Evolutionary conservation across 2,888 invertebrate species (phyloP), one percentile per base, ranked within the genome.

Genomic region (Drosophila meridionalis): DNA sequence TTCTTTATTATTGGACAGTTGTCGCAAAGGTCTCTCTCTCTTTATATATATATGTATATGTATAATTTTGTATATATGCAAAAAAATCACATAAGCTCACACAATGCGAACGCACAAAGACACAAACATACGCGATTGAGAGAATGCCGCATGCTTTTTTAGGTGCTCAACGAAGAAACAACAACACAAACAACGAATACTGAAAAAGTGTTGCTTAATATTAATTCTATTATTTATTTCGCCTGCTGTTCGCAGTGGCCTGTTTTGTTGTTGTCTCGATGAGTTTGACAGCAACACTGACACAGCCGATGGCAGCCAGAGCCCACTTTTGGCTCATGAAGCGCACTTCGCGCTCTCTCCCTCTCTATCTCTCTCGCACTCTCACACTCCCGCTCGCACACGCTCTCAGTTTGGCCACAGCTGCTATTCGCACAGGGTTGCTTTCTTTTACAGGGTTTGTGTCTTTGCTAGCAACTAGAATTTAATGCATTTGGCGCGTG

Each of bases 251-350:
- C 9, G 45, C 43, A 64, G 30, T 81, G 69, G 52, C 34, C 63
- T 50, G 8, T 73, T 73, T 76, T 75, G 75, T 82, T 89, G 87
- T 77, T 69, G 80, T 69, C 80, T 55, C 80, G 76, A 59, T 60
- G 80, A 79, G 82, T 82, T 82, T 79, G 82, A 82, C 76, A 76
- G 76, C 43, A 71, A 64, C 69, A 79, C 79, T 80, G 67, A 80
- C 59, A 30, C n/a, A 38, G 47, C 28, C 65, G 30, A 20, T 45
- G 58, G 5, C 26, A 67, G 55, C 9, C 56, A 26, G 36, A 59
- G 34, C n/a, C 60, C 58, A 60, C 52, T 43, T 69, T 56, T 60
- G 53, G 8, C 34, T 28, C 42, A 58, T 60, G 58, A 63, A 50
- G 43, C 34, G 57, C 48, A 26, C n/a, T 40, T 32, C 20, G 1